Base-by-base conservation (phyloP, 1,140 invertebrate genomes). In the Mya arenaria region DNA sequence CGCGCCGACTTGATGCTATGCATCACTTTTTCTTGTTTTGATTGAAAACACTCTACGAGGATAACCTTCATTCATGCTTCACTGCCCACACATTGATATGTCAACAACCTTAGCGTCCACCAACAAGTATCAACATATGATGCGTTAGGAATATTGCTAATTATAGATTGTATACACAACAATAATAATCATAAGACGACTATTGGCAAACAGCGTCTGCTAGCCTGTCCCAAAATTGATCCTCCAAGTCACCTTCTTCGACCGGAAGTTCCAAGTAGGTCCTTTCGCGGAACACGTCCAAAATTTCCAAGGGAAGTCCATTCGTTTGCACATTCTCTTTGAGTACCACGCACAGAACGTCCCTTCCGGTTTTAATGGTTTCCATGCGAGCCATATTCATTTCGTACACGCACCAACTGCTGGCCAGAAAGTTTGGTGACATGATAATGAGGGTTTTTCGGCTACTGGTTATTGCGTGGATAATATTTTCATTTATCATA, bases 401-500 rank as follows among this genome's bases (percentile, higher is more conserved):
- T 86, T 96, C 95, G 94, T 95, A 95, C 36, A 93, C 83, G 85
- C 95, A 95, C 95, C 95, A 95, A 28, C 95, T 94, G 23, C 95
- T 95, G 80, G 93, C 93, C 0, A 94, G 93, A 86, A 95, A 95
- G 62, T 92, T 91, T 84, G 95, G 93, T 81, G 94, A 95, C 44
- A 95, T 92, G 17, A 95, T 89, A 34, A 95, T 89, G 52, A 95
- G 89, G n/a, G 94, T 94, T 89, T 94, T 94, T 65, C 94, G 93
- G 87, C 94, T 95, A 60, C 93, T 92, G 23, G 93, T 92, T 37
- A 95, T 94, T 84, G 94, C 93, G 66, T 92, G 92, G 32, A 95
- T 86, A 62, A 95, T 94, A 73, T 93, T 93, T 84, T 95, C 94
- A 0, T 94, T 94, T 68, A 95, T 95, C 88, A 94, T 95, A 66